Evolutionary conservation across 1,140 invertebrate species (phyloP), one percentile per base, ranked within the genome.

Genomic region (Drosophila santomea): DNA sequence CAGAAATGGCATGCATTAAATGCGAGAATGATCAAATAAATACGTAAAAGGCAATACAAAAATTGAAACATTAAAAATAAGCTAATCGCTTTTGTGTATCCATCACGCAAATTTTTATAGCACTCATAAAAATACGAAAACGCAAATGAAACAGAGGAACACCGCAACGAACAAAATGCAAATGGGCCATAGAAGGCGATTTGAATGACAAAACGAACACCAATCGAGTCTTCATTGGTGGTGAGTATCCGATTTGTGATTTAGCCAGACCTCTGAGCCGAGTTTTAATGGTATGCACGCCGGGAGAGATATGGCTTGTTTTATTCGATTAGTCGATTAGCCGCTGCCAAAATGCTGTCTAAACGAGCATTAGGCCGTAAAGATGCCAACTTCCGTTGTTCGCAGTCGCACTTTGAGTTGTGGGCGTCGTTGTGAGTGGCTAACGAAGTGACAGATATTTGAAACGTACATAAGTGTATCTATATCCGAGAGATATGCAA

Each of bases 51-150:
- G 50, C 41, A 57, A 56, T 12, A 47, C 67, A 64, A 63, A 80
- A 63, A 80, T 80, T 80, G 51, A 80, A 80, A 80, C 78, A 80
- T 80, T 61, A 80, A 76, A 63, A 80, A 54, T 63, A 57, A 80
- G 80, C 72, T 80, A 80, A 80, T 80, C 78, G 73, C 79, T 80
- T 80, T 76, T 61, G 72, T 80, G 78, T 80, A 80, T 76, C 51
- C 78, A 80, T 80, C 59, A 72, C 71, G 79, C 67, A 78, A 59
- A 76, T 80, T 80, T 80, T 80, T 80, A 80, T 80, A 58, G 48
- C 58, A 35, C 59, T 60, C 72, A 76, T 80, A 80, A 80, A 80
- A 71, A 32, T 0, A 36, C 51, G 55, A 72, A 61, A 48, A 47
- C 35, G 55, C 32, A 32, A 32, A 32, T 32, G 32, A 32, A 64